Evolutionary conservation across 2,113 vertebrate species (phyloP), one percentile per base, ranked within the genome.

Genomic region (Tragulus kanchil): DNA sequence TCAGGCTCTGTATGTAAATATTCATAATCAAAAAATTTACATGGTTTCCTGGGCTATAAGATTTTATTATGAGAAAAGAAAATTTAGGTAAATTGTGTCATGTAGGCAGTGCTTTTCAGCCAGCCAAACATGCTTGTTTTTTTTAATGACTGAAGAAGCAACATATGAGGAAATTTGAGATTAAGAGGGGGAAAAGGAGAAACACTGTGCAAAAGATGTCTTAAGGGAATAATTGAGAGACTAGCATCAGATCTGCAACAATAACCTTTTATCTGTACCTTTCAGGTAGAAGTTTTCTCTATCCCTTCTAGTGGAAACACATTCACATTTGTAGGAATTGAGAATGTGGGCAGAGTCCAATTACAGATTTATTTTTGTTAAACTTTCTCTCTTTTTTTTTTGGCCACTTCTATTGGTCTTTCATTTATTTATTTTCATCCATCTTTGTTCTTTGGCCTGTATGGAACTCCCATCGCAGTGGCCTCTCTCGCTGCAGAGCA

Each of bases 51-150:
- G 8, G 52, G 13, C 42, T 81, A 50, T 50, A 94, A 87, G 26
- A 59, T 89, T 93, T 93, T 77, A 85, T 36, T 17, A 82, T 59
- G 21, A 65, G 65, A 81, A 75, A 85, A 62, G 45, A 93, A 89
- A 89, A 23, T 77, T 59, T 89, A 56, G 67, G 52, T 77, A 67
- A 87, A 42, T 64, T 94, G 31, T 59, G 1, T 54, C 59, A 50
- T 17, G 0, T 64, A 42, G 61, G 8, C 52, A 77, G 19, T 58
- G 8, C 17, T 93, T 75, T 77, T 83, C n/a, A 94, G 48, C 5
- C 19, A 25, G 26, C 54, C 52, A 90, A 71, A 84, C 19, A 88
- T 26, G n/a, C 82, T 89, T 85, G 28, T 73, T 48, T 95, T 92
- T 95, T 87, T 3, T 52, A 14, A 6, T 87, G 71, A 94, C 1